Conservation (phyloP, 2,113 vertebrate genomes). For the Tachysurus vachellii region DNA sequence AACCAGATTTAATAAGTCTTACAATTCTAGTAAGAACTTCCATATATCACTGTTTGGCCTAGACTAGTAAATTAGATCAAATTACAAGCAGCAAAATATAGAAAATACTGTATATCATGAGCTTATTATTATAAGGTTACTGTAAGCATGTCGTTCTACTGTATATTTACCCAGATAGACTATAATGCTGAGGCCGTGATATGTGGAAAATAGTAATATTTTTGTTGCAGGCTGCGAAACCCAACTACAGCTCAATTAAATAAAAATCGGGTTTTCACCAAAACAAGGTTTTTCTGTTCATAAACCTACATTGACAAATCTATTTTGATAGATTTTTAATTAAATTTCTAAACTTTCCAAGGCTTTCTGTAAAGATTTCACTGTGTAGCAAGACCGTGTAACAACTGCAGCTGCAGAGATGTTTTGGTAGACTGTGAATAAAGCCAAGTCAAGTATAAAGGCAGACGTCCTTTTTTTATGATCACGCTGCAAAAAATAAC, state of each 20-base stretch:
- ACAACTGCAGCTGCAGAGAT: background rate
- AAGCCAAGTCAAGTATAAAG: background rate
- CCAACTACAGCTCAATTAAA: too few relatives aligned
- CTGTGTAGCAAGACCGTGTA: too few relatives aligned
- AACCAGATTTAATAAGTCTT: background rate
- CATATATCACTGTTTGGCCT: background rate
- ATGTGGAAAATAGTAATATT: background rate
- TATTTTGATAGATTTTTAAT: background rate
- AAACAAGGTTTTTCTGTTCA: background rate
- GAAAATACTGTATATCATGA: background rate
- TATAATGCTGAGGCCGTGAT: background rate
- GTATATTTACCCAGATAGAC: background rate
- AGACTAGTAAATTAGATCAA: background rate
- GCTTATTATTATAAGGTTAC: background rate
- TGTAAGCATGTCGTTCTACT: background rate
- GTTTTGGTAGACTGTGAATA: background rate
- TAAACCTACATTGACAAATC: too few relatives aligned
- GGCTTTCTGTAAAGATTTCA: too few relatives aligned
- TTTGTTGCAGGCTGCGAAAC: background rate
- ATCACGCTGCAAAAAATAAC: too few relatives aligned
- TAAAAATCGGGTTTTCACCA: background rate
- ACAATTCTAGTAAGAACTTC: background rate
- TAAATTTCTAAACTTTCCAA: background rate
- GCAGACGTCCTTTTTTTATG: background rate
- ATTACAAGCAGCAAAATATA: background rate